Percentiles rank a stretch among this genome's conserved stretches.
Evolutionary conservation across 2,888 invertebrate genomes (phyloP).

Genomic region (Escarpia spicata): DNA sequence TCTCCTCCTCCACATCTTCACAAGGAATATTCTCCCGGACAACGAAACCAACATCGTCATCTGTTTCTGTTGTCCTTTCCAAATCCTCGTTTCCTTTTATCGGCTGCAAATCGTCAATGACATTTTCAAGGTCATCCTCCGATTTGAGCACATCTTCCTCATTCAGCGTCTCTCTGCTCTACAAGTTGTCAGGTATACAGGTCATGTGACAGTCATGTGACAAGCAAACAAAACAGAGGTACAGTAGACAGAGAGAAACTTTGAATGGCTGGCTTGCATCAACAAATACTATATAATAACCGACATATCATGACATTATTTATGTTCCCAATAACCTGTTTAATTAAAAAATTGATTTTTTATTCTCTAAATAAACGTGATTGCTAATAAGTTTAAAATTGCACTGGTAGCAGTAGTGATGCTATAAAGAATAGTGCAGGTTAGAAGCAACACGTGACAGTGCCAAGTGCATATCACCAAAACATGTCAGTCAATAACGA

Average conservation of each 20-base stretch:
- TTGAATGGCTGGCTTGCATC: neutral
- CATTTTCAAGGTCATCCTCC: constrained; percentile 8
- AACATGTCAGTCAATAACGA: neutral
- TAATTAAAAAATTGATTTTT: neutral
- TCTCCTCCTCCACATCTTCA: neutral
- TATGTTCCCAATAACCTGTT: neutral
- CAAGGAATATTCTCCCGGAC: neutral
- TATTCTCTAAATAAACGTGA: neutral
- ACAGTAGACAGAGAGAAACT: neutral
- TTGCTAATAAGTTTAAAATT: neutral
- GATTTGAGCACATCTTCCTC: neutral
- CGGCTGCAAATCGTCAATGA: neutral
- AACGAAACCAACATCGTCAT: neutral
- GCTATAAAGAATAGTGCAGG: neutral
- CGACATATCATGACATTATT: neutral
- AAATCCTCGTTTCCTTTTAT: neutral
- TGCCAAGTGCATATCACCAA: neutral
- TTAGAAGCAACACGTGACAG: neutral
- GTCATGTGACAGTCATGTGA: constrained; percentile 16
- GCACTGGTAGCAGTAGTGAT: no score
- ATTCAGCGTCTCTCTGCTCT: neutral
- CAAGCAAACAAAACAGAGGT: neutral
- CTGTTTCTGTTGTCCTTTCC: neutral
- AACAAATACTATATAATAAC: neutral
- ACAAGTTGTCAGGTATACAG: constrained; percentile 6